Evolutionary conservation across 2,888 invertebrate genomes (phyloP).

Genomic region (Habrosyne pyritoides): DNA sequence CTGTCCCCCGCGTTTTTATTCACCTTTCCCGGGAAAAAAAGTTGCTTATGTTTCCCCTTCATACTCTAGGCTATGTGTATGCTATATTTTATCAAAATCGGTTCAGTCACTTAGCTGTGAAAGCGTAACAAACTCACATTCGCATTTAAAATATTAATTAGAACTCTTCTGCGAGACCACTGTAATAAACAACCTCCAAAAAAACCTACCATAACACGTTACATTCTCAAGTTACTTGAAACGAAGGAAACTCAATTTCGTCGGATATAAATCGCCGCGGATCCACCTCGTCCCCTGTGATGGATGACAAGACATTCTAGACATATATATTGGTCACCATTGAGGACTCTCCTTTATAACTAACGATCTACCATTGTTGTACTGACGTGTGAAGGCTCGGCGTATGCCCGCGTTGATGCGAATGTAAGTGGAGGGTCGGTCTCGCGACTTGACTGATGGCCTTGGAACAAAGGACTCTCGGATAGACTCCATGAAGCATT

Average conservation of each 20-base stretch:
- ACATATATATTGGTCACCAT: slow-evolving; percentile 7
- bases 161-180: slow-evolving; percentile 7
- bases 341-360: not conserved
- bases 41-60: too few species aligned
- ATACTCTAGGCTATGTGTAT: too few species aligned
- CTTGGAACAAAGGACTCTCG: not conserved
- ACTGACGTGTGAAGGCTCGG: not conserved
- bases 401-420: not conserved
- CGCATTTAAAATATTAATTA: too few species aligned
- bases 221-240: not conserved
- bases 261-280: slow-evolving; percentile 24
- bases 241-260: slow-evolving; percentile 26
- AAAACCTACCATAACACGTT: not conserved
- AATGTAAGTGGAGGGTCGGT: not conserved
- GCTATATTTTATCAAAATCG: too few species aligned
- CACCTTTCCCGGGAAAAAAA: too few species aligned
- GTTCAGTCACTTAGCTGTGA: too few species aligned
- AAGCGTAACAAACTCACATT: too few species aligned
- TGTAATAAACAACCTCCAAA: not conserved
- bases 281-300: slow-evolving; percentile 11
- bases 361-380: not conserved
- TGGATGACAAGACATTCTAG: slow-evolving; percentile 12
- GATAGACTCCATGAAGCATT: not conserved
- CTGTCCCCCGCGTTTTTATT: too few species aligned
- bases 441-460: not conserved